Conservation (phyloP, 2,888 invertebrate genomes). For the Sphecodes monilicornis region DNA sequence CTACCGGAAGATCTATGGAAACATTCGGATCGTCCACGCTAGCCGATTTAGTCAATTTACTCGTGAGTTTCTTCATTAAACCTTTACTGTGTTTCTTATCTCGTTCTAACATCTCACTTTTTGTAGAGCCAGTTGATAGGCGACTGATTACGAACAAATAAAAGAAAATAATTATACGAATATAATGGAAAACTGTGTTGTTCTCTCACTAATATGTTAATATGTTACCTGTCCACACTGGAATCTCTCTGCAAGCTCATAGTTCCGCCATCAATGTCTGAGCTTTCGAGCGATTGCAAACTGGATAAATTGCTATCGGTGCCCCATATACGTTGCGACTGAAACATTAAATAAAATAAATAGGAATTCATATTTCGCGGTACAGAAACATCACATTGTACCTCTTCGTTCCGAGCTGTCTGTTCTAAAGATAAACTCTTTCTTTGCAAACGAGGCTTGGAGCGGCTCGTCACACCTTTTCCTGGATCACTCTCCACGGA, state of each 20-base stretch:
- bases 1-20: slow-evolving; percentile 81
- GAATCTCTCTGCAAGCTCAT: slow-evolving; percentile 89
- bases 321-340: slow-evolving; percentile 90
- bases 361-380: not conserved
- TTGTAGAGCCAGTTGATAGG: slow-evolving; percentile 93
- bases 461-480: slow-evolving; percentile 81
- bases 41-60: slow-evolving; percentile 93
- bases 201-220: not conserved
- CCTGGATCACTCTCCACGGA: slow-evolving; percentile 87
- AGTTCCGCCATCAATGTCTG: slow-evolving; percentile 86
- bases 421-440: slow-evolving; percentile 91
- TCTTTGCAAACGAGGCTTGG: slow-evolving; percentile 87
- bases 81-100: slow-evolving; percentile 93
- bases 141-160: slow-evolving; percentile 85
- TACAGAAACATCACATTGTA: slow-evolving; percentile 16
- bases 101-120: slow-evolving; percentile 91
- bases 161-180: slow-evolving; percentile 19
- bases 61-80: slow-evolving; percentile 92
- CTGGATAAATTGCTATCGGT: slow-evolving; percentile 94
- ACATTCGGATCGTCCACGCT: slow-evolving; percentile 90
- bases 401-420: slow-evolving; percentile 79
- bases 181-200: not conserved
- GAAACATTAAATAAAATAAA: slow-evolving; percentile 26
- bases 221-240: slow-evolving; percentile 91
- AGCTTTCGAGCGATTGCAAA: slow-evolving; percentile 90